Evolutionary conservation across 2,113 vertebrate genomes (phyloP).

Genomic region (Lepisosteus osseus): DNA sequence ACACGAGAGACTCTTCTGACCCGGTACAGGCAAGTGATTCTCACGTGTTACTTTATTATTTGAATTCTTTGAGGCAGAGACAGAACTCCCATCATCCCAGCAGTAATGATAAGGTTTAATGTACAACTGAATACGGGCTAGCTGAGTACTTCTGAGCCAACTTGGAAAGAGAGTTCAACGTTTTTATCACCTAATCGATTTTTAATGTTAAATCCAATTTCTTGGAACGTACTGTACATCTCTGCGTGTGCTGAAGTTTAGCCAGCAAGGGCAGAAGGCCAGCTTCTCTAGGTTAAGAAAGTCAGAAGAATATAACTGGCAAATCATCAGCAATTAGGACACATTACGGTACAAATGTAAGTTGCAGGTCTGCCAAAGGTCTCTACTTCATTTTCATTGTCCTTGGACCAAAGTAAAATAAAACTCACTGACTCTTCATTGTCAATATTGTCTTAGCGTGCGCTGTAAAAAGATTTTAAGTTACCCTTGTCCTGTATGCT

Average conservation of each 20-base stretch:
- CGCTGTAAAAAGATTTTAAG: too few species aligned
- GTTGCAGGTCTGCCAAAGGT: neutral
- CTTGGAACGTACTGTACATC: slow-evolving; percentile 5
- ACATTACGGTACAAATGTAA: neutral
- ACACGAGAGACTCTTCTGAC: too few species aligned
- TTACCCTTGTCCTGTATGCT: too few species aligned
- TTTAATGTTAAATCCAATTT: slow-evolving; percentile 13
- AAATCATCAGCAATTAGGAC: neutral
- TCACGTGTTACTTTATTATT: too few species aligned
- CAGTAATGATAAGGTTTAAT: neutral
- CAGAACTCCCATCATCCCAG: neutral
- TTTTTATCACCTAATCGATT: slow-evolving; percentile 17
- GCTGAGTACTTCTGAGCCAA: neutral
- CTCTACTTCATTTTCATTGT: neutral
- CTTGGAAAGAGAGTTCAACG: neutral
- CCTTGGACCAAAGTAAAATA: neutral
- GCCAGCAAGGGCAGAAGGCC: neutral
- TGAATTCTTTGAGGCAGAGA: too few species aligned
- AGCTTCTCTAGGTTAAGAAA: neutral
- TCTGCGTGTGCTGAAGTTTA: neutral
- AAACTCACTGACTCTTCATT: neutral
- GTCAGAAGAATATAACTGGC: neutral
- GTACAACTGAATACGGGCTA: neutral
- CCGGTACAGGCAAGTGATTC: too few species aligned
- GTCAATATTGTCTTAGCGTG: neutral